A percentile compares a stretch with the other conserved stretches of the same genome.
These are phyloP conservation scores for Varanus salvator DNA, from an alignment of 2,113 vertebrate genomes.

Conservation along the genomic window DNA sequence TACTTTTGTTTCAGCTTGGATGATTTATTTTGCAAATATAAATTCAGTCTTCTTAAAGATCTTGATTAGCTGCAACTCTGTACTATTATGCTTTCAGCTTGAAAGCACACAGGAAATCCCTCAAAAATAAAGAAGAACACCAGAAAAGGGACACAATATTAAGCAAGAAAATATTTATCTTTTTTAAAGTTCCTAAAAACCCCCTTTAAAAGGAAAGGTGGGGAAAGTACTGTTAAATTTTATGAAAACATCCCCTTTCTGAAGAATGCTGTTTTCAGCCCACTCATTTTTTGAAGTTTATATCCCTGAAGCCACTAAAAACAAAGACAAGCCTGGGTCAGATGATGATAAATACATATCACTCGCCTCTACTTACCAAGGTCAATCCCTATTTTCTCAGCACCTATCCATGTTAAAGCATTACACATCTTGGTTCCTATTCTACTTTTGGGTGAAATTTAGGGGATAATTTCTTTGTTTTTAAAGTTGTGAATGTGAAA, in stretches of 20 bases:
- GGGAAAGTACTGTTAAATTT: neutral
- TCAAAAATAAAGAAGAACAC: neutral
- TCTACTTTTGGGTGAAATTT: neutral
- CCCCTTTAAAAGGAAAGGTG: neutral
- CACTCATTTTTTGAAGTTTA: neutral
- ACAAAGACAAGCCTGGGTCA: neutral
- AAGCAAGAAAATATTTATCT: neutral
- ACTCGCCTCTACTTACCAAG: neutral
- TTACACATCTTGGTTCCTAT: neutral
- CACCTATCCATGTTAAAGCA: neutral
- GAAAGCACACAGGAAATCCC: neutral
- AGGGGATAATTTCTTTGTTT: too few relatives aligned
- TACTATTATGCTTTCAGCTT: neutral
- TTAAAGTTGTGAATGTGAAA: neutral
- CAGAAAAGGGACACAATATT: neutral
- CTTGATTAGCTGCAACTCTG: neutral
- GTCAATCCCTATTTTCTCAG: neutral
- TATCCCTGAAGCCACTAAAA: neutral
- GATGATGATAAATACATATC: neutral
- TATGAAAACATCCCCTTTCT: conserved; percentile 18
- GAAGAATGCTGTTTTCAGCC: conserved; percentile 26
- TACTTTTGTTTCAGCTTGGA: neutral
- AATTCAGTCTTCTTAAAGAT: neutral
- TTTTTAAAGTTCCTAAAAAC: neutral
- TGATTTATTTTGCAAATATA: neutral